A percentile compares a stretch with the other conserved stretches of the same genome.
phyloP scores from a whole-genome alignment of 2,888 invertebrate genomes.

The Stegana nigrithorax region DNA sequence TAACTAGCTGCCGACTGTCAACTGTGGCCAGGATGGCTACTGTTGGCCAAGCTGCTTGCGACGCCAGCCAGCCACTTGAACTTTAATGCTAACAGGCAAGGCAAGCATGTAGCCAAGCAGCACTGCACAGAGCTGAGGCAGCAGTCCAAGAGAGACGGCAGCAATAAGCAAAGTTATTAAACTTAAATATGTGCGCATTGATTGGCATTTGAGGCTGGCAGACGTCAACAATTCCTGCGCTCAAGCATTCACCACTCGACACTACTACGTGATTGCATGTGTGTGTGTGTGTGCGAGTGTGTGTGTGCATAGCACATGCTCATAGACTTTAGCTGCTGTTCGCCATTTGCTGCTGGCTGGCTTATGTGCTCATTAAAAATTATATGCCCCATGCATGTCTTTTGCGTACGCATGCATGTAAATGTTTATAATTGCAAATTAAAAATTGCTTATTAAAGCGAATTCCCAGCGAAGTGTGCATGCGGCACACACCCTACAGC shows the following conservation, averaged over 20 bases:
- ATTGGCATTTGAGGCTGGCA: constrained; percentile 32
- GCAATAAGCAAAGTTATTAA: constrained; percentile 53
- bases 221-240: constrained; percentile 4
- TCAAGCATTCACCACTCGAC: not conserved
- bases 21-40: constrained; percentile 20
- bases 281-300: constrained; percentile 3
- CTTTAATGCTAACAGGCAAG: not conserved
- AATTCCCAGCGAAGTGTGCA: too few species aligned
- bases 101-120: not conserved
- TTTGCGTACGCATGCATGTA: constrained; percentile 25
- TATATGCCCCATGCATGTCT: constrained; percentile 33
- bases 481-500: too few species aligned
- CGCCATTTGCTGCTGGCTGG: constrained; percentile 43
- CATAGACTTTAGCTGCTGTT: constrained; percentile 30
- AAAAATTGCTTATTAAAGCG: constrained; percentile 59
- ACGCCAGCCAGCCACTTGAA: too few species aligned
- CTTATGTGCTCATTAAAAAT: constrained; percentile 53
- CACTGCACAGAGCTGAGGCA: too few species aligned
- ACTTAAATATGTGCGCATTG: constrained; percentile 42
- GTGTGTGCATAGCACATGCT: constrained; percentile 35
- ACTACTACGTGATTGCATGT: not conserved
- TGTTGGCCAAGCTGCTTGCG: not conserved
- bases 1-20: constrained; percentile 25
- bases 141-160: constrained; percentile 23
- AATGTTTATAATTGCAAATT: constrained; percentile 53